Evolutionary conservation across 2,113 vertebrate species (phyloP), one percentile per base, ranked within the genome.

Genomic region (Deroptyus accipitrinus): DNA sequence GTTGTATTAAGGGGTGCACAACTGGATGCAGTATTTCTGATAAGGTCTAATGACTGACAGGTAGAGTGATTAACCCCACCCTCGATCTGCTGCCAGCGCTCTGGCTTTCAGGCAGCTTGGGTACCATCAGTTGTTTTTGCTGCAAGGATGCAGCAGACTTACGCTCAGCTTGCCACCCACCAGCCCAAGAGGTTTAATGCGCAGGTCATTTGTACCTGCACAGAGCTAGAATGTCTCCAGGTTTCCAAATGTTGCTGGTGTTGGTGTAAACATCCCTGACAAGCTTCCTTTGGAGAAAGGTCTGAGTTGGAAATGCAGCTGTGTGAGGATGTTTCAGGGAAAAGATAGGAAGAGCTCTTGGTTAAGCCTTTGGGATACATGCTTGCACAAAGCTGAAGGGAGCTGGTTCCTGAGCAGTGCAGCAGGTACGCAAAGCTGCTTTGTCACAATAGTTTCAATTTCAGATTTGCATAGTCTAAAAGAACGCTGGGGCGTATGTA

Each of bases 391-490:
- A 78, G 61, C n/a, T 9, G 35, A 49, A 52, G 25, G 22, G 3
- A 75, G 48, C 11, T 49, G 23, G 4, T 12, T 77, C 41, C 42
- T 27, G 11, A 69, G 28, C 33, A 54, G n/a, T 1, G 10, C 1
- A 1, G 55, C n/a, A 57, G 27, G 27, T 33, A 37, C 5, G 35
- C 0, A 0, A 76, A 59, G 23, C n/a, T 49, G 55, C 51, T 78
- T 81, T 73, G 30, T 28, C 14, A 11, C 13, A 20, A 3, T 22
- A 28, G n/a, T 27, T 75, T 81, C 31, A n/a, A 30, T 19, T 30
- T 55, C 25, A 37, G 23, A 44, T 89, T 59, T 84, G 41, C 11
- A 33, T 33, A 54, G 23, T 31, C 41, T 67, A 62, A 55, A 85
- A 84, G 62, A 79, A 51, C 49, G 17, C 24, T 68, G n/a, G 17